phyloP scores from a whole-genome alignment of 2,888 invertebrate species.

The Tipula vernalis region DNA sequence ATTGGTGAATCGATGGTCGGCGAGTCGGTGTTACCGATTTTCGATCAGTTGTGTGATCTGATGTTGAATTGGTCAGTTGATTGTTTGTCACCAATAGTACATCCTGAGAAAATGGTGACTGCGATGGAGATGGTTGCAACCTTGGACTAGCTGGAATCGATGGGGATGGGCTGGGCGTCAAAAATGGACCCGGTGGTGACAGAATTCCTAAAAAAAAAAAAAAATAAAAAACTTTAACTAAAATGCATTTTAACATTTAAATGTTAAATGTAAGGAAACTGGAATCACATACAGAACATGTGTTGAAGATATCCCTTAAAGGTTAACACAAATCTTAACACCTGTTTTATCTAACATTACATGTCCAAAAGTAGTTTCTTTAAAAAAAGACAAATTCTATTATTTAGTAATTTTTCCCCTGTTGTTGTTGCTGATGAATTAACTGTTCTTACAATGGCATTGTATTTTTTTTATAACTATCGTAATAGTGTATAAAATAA shows the following conservation, averaged over 20 bases:
- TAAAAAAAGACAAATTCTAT: background rate
- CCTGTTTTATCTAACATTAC: background rate
- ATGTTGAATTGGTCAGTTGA: constrained; percentile 33
- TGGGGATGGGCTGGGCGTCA: constrained; percentile 38
- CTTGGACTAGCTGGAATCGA: constrained; percentile 38
- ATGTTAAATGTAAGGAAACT: background rate
- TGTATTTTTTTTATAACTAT: background rate
- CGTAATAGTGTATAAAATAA: background rate
- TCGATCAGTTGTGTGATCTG: constrained; percentile 36
- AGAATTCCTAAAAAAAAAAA: constrained; percentile 32
- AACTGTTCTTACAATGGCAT: background rate
- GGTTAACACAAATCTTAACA: background rate
- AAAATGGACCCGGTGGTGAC: constrained; percentile 38
- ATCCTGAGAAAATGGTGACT: constrained; percentile 37
- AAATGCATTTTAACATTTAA: background rate
- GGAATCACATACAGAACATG: background rate
- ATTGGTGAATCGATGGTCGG: constrained; percentile 36
- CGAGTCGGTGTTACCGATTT: constrained; percentile 38
- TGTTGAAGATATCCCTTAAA: background rate
- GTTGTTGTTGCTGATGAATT: background rate
- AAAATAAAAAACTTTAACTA: background rate
- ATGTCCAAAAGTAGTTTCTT: background rate
- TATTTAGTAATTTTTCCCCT: background rate
- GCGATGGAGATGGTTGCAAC: constrained; percentile 36
- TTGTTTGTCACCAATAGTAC: constrained; percentile 36